These are phyloP conservation scores for Tenebrosternarchus preto DNA, from an alignment of 2,113 vertebrate species.

Conservation along the genomic window DNA sequence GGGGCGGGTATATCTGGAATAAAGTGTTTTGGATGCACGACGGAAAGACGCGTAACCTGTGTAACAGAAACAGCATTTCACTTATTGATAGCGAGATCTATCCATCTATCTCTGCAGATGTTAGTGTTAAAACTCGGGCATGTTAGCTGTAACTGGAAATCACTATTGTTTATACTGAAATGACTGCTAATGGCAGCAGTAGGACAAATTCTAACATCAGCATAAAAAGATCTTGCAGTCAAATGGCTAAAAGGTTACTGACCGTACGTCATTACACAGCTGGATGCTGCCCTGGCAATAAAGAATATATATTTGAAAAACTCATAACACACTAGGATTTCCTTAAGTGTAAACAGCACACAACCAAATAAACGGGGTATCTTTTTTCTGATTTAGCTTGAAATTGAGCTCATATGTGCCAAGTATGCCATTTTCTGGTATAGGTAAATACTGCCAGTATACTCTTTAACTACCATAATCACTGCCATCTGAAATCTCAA, in stretches of 20 bases:
- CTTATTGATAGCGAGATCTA: too few species aligned
- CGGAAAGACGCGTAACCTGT: conserved; percentile 11
- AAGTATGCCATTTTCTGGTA: background rate
- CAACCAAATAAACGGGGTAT: background rate
- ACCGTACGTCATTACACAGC: conserved; percentile 6
- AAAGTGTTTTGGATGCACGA: too few species aligned
- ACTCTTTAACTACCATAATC: background rate
- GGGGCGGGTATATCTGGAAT: too few species aligned
- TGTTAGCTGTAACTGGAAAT: background rate
- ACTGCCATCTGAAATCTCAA: background rate
- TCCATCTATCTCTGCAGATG: background rate
- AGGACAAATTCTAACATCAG: background rate
- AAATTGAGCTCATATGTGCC: background rate
- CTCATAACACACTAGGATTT: background rate
- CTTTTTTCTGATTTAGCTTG: too few species aligned
- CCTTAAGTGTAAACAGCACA: background rate
- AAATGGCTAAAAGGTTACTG: background rate
- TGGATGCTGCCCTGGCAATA: background rate
- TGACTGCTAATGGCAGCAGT: background rate
- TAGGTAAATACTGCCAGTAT: background rate
- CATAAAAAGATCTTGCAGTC: background rate
- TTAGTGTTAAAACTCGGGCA: background rate
- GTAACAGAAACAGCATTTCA: background rate
- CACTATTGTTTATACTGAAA: too few species aligned
- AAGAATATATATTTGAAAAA: background rate